A percentile compares a stretch with the other conserved stretches of the same genome.
These are phyloP conservation scores for Beris chalybata DNA, from an alignment of 2,888 invertebrate genomes.

Conservation along the genomic window DNA sequence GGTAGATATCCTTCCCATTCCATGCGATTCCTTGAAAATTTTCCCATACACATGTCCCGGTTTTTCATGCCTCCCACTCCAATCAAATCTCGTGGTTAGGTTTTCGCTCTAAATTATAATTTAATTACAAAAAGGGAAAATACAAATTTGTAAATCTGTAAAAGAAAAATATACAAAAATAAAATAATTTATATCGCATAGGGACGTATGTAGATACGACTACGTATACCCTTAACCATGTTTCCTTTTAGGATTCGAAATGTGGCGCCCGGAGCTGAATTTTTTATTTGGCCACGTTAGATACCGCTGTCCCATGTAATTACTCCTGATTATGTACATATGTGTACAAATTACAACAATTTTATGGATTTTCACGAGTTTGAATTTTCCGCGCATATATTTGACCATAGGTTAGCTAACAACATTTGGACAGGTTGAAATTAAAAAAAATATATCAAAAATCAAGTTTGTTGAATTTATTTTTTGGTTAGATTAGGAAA, in stretches of 20 bases:
- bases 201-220: too few relatives aligned
- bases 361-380: constrained; percentile 19
- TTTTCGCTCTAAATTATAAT: constrained; percentile 24
- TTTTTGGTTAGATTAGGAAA: constrained; percentile 8
- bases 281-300: constrained; percentile 25
- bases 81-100: too few relatives aligned
- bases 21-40: too few relatives aligned
- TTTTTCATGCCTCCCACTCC: too few relatives aligned
- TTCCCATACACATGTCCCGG: too few relatives aligned
- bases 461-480: constrained; percentile 22
- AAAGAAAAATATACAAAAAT: constrained; percentile 10
- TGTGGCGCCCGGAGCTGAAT: constrained; percentile 13
- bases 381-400: neutral
- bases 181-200: too few relatives aligned
- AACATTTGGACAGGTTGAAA: neutral
- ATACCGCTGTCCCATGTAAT: constrained; percentile 15
- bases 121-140: constrained; percentile 28
- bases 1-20: too few relatives aligned
- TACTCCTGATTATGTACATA: constrained; percentile 20
- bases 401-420: too few relatives aligned
- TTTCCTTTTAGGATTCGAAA: constrained; percentile 30
- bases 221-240: constrained; percentile 6
- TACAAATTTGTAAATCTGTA: constrained; percentile 21
- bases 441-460: constrained; percentile 20
- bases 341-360: constrained; percentile 24